Percentiles rank a stretch among this genome's conserved stretches.
Conservation (phyloP, 2,797 vertebrate genomes). For the Sphaeramia orbicularis region DNA sequence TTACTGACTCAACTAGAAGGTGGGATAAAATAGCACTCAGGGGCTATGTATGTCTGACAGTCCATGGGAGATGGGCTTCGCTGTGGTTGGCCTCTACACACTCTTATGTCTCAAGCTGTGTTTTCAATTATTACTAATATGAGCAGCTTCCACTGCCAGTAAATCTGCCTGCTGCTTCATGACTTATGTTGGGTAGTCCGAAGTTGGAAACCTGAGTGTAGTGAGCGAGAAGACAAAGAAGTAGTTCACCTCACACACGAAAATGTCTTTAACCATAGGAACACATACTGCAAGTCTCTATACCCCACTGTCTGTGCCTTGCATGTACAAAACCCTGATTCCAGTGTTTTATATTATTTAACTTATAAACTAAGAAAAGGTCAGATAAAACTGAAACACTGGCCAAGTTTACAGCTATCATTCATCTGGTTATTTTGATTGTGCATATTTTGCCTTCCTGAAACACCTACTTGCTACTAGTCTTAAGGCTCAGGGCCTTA, state of each 20-base stretch:
- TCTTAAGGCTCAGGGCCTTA: slow-evolving; percentile 1
- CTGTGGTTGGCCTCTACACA: slow-evolving; percentile 48
- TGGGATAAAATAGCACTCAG: slow-evolving; percentile 36
- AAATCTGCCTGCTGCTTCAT: slow-evolving; percentile 55
- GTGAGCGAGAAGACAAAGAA: slow-evolving; percentile 12
- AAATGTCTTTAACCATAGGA: slow-evolving; percentile 10
- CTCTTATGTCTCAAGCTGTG: slow-evolving; percentile 59
- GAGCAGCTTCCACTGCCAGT: slow-evolving; percentile 61
- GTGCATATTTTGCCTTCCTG: neutral
- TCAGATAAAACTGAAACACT: too few relatives aligned
- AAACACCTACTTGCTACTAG: slow-evolving; percentile 13
- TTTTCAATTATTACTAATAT: slow-evolving; percentile 73
- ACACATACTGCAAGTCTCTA: neutral
- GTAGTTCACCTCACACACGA: slow-evolving; percentile 19
- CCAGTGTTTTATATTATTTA: too few relatives aligned
- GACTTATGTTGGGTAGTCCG: slow-evolving; percentile 28
- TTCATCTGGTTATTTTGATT: slow-evolving; percentile 1
- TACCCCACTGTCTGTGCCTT: too few relatives aligned
- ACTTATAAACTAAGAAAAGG: too few relatives aligned
- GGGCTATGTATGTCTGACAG: slow-evolving; percentile 23
- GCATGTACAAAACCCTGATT: too few relatives aligned
- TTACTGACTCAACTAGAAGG: slow-evolving; percentile 51
- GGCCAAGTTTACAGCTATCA: neutral
- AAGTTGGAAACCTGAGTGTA: slow-evolving; percentile 27
- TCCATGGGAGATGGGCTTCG: slow-evolving; percentile 39